phyloP scores from a whole-genome alignment of 2,888 invertebrate genomes.

The Temnothorax unifasciatus region DNA sequence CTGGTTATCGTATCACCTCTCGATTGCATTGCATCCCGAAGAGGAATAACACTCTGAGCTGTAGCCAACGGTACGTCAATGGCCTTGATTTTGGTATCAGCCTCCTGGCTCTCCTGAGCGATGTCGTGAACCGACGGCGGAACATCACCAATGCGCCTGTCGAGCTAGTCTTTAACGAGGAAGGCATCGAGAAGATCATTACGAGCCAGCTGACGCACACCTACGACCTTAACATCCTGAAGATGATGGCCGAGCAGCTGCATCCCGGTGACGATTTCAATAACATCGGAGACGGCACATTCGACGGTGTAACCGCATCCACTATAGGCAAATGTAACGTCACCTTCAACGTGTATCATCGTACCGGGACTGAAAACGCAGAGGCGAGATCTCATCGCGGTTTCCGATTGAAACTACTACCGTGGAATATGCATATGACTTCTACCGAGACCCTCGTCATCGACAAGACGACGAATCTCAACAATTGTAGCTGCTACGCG shows the following conservation, averaged over 20 bases:
- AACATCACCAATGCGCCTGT: constrained; percentile 48
- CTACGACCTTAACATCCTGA: constrained; percentile 53
- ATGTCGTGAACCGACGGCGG: neutral
- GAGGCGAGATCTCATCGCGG: neutral
- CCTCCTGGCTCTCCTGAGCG: too few species aligned
- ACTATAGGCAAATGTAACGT: constrained; percentile 69
- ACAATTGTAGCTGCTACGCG: constrained; percentile 66
- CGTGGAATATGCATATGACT: constrained; percentile 59
- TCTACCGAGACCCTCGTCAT: constrained; percentile 64
- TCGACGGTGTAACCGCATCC: constrained; percentile 55
- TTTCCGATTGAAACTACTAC: constrained; percentile 57
- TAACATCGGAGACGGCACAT: constrained; percentile 60
- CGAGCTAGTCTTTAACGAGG: constrained; percentile 67
- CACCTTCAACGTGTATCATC: constrained; percentile 55
- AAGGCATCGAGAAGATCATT: constrained; percentile 61
- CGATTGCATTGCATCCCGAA: constrained; percentile 66
- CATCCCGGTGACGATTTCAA: constrained; percentile 63
- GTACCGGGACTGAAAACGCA: constrained; percentile 22
- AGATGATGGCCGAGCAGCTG: constrained; percentile 59
- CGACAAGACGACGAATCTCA: constrained; percentile 65
- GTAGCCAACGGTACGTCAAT: constrained; percentile 62
- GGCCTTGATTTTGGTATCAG: constrained; percentile 58
- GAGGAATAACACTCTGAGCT: constrained; percentile 55
- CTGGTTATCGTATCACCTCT: neutral
- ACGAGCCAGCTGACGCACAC: constrained; percentile 41